phyloP scores from a whole-genome alignment of 37 sponge, comb jelly and placozoan species.

The Dysidea cf. avara region DNA sequence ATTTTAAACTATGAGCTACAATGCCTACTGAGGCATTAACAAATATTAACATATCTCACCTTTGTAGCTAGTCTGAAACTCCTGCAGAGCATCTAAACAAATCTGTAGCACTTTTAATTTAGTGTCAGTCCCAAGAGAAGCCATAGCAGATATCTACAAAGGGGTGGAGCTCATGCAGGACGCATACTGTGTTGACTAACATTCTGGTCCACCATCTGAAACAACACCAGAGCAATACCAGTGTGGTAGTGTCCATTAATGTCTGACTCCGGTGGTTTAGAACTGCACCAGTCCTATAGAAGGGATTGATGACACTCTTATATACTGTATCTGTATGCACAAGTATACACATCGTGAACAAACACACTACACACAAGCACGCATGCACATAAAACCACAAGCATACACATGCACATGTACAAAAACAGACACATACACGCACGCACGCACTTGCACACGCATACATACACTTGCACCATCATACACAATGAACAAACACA shows the following conservation, averaged over 20 bases:
- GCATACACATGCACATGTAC: not conserved
- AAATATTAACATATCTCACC: slow-evolving; percentile 21
- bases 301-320: not conserved
- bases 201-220: slow-evolving; percentile 64
- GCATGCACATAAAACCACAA: not conserved
- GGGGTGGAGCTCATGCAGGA: not conserved
- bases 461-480: not conserved
- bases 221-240: slow-evolving; percentile 41
- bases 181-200: slow-evolving; percentile 9
- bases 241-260: slow-evolving; percentile 56
- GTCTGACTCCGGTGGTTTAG: slow-evolving; percentile 54
- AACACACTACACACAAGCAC: not conserved
- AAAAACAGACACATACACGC: not conserved
- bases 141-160: slow-evolving; percentile 39
- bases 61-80: slow-evolving; percentile 41
- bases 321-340: not conserved
- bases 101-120: slow-evolving; percentile 43
- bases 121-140: slow-evolving; percentile 36
- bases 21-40: not conserved
- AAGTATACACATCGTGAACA: not conserved
- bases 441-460: not conserved
- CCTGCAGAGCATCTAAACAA: slow-evolving; percentile 31
- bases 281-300: slow-evolving; percentile 38
- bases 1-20: not conserved
- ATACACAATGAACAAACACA: not conserved